phyloP scores from a whole-genome alignment of 2,797 vertebrate genomes.

The Eulemur rubriventer region DNA sequence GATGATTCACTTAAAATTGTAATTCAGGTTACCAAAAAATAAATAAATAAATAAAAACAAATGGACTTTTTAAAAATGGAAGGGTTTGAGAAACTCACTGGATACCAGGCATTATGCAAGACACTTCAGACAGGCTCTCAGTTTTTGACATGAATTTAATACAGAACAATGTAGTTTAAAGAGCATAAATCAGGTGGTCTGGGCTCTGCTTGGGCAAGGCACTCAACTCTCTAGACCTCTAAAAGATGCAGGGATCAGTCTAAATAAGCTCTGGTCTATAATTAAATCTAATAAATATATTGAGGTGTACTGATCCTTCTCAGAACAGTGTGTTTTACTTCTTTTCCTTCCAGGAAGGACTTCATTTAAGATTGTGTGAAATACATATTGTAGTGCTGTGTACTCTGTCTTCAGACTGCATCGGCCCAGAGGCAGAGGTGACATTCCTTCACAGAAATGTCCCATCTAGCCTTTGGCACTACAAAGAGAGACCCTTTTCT shows the following conservation, averaged over 20 bases:
- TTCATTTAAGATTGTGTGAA: not conserved
- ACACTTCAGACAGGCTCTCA: not conserved
- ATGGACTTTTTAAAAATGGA: not conserved
- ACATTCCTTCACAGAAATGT: not conserved
- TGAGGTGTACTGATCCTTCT: not conserved
- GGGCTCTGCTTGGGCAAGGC: not conserved
- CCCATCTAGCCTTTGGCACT: not conserved
- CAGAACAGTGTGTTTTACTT: not conserved
- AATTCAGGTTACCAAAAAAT: not conserved
- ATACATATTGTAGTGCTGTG: not conserved
- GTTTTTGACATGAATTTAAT: slow-evolving; percentile 23
- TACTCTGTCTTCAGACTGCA: not conserved
- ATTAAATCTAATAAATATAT: not conserved
- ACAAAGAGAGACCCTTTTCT: not conserved
- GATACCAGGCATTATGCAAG: not conserved
- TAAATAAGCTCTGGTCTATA: not conserved
- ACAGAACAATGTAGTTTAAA: not conserved
- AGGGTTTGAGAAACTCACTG: not conserved
- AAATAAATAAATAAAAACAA: not conserved
- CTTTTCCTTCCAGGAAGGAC: not conserved
- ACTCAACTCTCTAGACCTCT: not conserved
- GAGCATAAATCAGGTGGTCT: not conserved
- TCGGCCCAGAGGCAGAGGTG: not conserved
- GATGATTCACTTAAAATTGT: not conserved
- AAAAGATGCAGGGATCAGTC: not conserved